Base-by-base conservation (phyloP, 2,113 vertebrate genomes). In the Pluvianellus socialis region DNA sequence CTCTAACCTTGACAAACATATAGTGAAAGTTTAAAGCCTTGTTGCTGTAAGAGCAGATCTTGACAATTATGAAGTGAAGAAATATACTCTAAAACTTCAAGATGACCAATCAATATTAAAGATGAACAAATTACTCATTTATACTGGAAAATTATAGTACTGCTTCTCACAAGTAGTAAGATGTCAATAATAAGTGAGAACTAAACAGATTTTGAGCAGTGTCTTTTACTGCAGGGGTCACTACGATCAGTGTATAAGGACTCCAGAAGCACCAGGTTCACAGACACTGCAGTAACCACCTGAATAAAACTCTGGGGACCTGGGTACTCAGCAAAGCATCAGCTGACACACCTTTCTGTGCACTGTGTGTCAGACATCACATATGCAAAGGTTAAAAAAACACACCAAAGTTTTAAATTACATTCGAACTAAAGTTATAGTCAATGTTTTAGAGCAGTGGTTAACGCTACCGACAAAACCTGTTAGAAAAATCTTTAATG, bases 1-100 rank as follows among this genome's bases (percentile, higher is more conserved):
- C 98, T 84, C 98, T 98, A 90, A 99, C 98, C 99, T 99, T 94
- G 83, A 95, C 49, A 96, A 97, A 95, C 12, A 97, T 19, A 95
- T 2, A 95, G 52, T 56, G 15, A 85, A 95, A 95, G 10, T 63
- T 93, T 86, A 92, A 96, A 93, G 45, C 47, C 75, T 55, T 96
- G 63, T 30, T 90, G 56, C 50, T 76, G 5, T 58, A 90, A 91
- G 70, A 96, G 75, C 70, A 92, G 16, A 42, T 76, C 82, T 70
- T 95, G 49, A 91, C 17, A 87, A 88, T 38, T 62, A 66, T 59
- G 20, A 92, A 32, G 47, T 56, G 47, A 95, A 89, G 38, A 96
- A 73, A 91, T 27, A 50, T 91, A 91, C 33, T 95, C 73, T 61
- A 79, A 94, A 96, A 94, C 26, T 77, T 94, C 12, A 72, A 72